Conservation (phyloP, 2,888 invertebrate species). For the Drosophila infuscata region DNA sequence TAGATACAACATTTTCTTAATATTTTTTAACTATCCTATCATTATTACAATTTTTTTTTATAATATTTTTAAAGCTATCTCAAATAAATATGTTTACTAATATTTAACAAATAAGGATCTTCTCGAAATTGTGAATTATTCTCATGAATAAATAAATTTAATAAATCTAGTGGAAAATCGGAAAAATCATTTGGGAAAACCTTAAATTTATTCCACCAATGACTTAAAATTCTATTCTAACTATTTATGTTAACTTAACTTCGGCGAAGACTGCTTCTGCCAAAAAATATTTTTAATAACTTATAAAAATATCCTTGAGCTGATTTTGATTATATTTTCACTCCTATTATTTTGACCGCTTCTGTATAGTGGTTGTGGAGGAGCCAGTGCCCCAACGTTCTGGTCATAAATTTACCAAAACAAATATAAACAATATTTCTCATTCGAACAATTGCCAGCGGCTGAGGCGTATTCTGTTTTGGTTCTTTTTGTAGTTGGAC, state of each 20-base stretch:
- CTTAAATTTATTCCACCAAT: background rate
- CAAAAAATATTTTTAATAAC: background rate
- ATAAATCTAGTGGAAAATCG: too few relatives aligned
- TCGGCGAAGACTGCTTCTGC: background rate
- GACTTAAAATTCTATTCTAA: background rate
- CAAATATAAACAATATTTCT: conserved; percentile 63
- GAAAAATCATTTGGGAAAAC: rapidly evolving
- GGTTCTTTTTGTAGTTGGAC: conserved; percentile 4
- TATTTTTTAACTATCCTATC: background rate
- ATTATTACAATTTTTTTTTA: background rate
- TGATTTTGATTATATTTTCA: background rate
- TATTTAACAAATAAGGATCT: rapidly evolving
- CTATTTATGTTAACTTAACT: background rate
- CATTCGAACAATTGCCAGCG: conserved; percentile 60
- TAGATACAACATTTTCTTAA: background rate
- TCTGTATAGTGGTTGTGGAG: background rate
- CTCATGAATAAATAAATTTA: background rate
- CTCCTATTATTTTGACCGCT: background rate
- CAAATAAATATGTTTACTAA: background rate
- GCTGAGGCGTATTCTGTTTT: conserved; percentile 26
- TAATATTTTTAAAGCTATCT: background rate
- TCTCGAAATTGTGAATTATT: background rate
- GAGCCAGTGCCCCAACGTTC: conserved; percentile 21
- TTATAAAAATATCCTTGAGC: background rate
- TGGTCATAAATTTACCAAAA: conserved; percentile 72